These are phyloP conservation scores for Nothobranchius furzeri DNA, from an alignment of 2,113 vertebrate species.

Conservation along the genomic window DNA sequence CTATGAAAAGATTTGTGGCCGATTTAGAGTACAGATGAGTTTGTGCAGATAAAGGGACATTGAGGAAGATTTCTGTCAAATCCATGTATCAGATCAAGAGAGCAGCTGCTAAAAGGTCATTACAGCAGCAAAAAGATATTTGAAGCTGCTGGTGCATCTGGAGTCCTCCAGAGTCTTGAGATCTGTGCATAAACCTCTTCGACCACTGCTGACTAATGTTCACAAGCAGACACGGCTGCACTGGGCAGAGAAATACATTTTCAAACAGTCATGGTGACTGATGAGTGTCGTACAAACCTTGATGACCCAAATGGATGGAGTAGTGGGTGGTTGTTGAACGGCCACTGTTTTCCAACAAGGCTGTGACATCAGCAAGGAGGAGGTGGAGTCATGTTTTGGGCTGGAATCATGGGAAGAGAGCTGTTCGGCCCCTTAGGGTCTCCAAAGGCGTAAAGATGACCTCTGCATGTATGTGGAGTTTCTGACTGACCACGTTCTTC, in stretches of 20 bases:
- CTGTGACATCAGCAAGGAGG: neutral
- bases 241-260: neutral
- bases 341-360: neutral
- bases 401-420: neutral
- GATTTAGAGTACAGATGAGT: too few relatives aligned
- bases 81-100: neutral
- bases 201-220: neutral
- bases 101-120: neutral
- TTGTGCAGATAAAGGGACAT: too few relatives aligned
- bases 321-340: neutral
- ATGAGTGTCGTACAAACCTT: neutral
- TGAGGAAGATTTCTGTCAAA: too few relatives aligned
- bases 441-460: neutral
- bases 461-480: too few relatives aligned
- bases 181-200: neutral
- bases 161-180: neutral
- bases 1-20: too few relatives aligned
- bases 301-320: neutral
- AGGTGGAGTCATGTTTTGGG: neutral
- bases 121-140: neutral
- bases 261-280: neutral
- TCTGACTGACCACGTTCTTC: too few relatives aligned
- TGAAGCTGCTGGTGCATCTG: neutral
- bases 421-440: neutral
- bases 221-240: constrained; percentile 3